Evolutionary conservation across 2,797 vertebrate genomes (phyloP).

Genomic region (Oceanodroma leucorhoa): DNA sequence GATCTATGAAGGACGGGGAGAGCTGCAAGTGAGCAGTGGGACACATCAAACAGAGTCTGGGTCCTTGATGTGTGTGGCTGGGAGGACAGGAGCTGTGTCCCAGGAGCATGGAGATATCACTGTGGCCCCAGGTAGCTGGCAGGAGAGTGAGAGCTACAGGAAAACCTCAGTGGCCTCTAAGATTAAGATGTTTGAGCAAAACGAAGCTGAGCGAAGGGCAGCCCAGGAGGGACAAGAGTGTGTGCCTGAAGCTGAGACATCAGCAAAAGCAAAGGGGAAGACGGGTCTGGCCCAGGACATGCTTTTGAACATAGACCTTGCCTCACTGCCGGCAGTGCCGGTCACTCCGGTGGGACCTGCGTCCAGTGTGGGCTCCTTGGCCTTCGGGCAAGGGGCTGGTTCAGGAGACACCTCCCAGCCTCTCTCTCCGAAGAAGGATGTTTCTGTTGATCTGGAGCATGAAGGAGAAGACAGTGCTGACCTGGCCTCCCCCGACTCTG

Average conservation of each 20-base stretch:
- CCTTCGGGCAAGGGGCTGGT: background rate
- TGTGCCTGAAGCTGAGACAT: background rate
- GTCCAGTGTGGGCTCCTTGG: background rate
- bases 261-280: background rate
- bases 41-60: slow-evolving; percentile 5
- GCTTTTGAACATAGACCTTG: background rate
- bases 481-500: slow-evolving; percentile 72
- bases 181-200: slow-evolving; percentile 77
- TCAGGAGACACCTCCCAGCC: slow-evolving; percentile 22
- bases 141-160: slow-evolving; percentile 26
- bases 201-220: background rate
- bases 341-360: background rate
- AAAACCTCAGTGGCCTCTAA: slow-evolving; percentile 74
- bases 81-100: background rate
- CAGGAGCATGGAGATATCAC: background rate
- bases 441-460: background rate
- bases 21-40: background rate
- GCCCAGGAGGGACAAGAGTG: background rate
- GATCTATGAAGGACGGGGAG: background rate
- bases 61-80: rapidly evolving
- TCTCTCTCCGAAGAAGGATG: slow-evolving; percentile 4
- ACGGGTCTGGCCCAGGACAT: background rate
- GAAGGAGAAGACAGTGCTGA: slow-evolving; percentile 53
- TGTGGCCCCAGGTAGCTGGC: background rate
- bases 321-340: background rate